These are phyloP conservation scores for Galerucella calmariensis DNA, from an alignment of 2,888 invertebrate genomes.

Conservation along the genomic window DNA sequence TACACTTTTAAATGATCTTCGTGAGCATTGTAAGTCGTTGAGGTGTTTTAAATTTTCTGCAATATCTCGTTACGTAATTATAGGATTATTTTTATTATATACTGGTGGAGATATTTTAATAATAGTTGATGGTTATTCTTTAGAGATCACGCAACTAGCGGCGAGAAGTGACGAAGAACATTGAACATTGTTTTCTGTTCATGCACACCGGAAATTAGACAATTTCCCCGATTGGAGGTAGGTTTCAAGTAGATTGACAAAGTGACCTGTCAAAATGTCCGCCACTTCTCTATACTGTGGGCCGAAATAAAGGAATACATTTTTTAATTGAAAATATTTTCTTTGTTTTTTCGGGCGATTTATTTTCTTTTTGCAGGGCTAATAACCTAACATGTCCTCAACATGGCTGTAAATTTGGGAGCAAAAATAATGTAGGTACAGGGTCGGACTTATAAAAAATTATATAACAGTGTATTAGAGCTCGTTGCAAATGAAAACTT, in stretches of 20 bases:
- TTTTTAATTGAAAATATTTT: too few species aligned
- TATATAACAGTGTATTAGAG: too few species aligned
- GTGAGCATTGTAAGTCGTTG: constrained; percentile 28
- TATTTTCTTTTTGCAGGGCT: too few species aligned
- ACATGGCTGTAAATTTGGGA: too few species aligned
- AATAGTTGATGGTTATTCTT: constrained; percentile 40
- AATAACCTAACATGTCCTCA: too few species aligned
- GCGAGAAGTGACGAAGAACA: constrained; percentile 40
- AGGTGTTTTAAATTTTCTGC: constrained; percentile 33
- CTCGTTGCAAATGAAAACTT: too few species aligned
- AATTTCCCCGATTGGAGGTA: constrained; percentile 61
- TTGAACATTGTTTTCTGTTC: constrained; percentile 46
- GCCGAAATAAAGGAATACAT: too few species aligned
- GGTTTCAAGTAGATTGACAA: constrained; percentile 57
- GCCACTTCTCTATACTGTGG: too few species aligned
- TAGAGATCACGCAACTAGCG: constrained; percentile 48
- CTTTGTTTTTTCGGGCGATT: too few species aligned
- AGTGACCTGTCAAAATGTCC: constrained; percentile 45
- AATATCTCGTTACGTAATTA: constrained; percentile 36
- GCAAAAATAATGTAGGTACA: too few species aligned
- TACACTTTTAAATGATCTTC: constrained; percentile 30
- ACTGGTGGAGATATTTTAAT: constrained; percentile 38
- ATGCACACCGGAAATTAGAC: constrained; percentile 62
- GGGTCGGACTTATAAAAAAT: too few species aligned
- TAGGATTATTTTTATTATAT: constrained; percentile 33